Conservation (phyloP, 1,140 invertebrate genomes). For the Zaprionus inermis region DNA sequence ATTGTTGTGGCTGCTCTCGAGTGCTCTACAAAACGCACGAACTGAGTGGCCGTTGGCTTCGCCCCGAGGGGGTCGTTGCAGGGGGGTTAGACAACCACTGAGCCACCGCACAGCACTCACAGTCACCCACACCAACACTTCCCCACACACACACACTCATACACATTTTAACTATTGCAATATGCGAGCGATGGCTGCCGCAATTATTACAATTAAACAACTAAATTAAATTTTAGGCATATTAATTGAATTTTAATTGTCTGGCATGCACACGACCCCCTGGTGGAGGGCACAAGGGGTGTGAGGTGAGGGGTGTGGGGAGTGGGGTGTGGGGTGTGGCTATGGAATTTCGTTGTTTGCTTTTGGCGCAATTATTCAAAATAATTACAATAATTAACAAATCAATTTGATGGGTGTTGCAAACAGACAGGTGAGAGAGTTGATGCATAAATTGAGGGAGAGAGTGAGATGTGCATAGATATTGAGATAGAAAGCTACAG, state of each 20-base stretch:
- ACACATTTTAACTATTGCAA: constrained; percentile 37
- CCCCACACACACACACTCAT: constrained; percentile 11
- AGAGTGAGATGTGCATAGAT: constrained; percentile 18
- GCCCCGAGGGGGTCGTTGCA: not conserved
- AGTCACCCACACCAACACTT: not conserved
- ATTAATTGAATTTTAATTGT: constrained; percentile 79
- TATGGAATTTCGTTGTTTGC: constrained; percentile 35
- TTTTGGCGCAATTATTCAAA: constrained; percentile 59
- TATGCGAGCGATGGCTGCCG: constrained; percentile 31
- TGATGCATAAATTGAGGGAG: constrained; percentile 26
- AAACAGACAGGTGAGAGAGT: constrained; percentile 2
- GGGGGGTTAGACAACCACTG: constrained; percentile 1
- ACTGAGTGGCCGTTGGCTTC: constrained; percentile 19
- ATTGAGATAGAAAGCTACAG: not conserved
- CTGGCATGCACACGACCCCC: constrained; percentile 49
- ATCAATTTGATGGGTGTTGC: constrained; percentile 63
- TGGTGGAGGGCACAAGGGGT: not conserved
- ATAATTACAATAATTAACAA: constrained; percentile 60
- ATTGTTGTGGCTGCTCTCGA: constrained; percentile 63
- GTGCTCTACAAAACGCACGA: constrained; percentile 50
- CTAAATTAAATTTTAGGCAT: constrained; percentile 72
- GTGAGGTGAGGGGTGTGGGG: constrained; percentile 1
- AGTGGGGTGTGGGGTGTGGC: not conserved
- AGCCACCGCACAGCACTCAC: constrained; percentile 14
- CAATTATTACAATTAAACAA: constrained; percentile 60